These are phyloP conservation scores for Zosterops lateralis DNA, from an alignment of 2,113 vertebrate species.

Conservation along the genomic window DNA sequence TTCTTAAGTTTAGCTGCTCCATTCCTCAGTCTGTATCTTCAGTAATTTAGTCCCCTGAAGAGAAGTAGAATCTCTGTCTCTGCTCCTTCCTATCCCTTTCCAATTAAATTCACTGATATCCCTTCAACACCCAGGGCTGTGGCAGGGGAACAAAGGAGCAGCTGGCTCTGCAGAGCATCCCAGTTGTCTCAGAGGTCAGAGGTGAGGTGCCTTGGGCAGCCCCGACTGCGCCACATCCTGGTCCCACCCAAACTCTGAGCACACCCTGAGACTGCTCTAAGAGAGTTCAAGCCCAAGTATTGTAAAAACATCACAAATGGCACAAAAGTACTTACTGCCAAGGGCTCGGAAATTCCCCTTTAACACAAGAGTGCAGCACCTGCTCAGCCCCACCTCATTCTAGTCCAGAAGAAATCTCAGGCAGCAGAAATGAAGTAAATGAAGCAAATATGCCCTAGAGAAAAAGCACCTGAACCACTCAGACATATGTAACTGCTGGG, in stretches of 20 bases:
- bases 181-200: neutral
- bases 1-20: neutral
- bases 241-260: neutral
- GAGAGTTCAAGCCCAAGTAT: neutral
- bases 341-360: neutral
- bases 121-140: neutral
- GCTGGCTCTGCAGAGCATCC: neutral
- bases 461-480: neutral
- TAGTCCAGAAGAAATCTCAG: neutral
- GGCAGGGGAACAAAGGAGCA: neutral
- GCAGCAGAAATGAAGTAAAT: neutral
- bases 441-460: neutral
- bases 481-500: neutral
- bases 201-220: neutral
- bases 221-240: constrained; percentile 13
- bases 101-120: neutral
- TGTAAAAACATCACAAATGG: neutral
- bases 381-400: neutral
- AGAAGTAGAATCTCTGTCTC: neutral
- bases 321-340: neutral
- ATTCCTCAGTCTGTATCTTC: neutral
- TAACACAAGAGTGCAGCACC: neutral
- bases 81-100: neutral
- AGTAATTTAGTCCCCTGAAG: neutral
- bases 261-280: neutral